Evolutionary conservation across 2,113 vertebrate species (phyloP), one percentile per base, ranked within the genome.

Genomic region (Pangasianodon hypophthalmus): DNA sequence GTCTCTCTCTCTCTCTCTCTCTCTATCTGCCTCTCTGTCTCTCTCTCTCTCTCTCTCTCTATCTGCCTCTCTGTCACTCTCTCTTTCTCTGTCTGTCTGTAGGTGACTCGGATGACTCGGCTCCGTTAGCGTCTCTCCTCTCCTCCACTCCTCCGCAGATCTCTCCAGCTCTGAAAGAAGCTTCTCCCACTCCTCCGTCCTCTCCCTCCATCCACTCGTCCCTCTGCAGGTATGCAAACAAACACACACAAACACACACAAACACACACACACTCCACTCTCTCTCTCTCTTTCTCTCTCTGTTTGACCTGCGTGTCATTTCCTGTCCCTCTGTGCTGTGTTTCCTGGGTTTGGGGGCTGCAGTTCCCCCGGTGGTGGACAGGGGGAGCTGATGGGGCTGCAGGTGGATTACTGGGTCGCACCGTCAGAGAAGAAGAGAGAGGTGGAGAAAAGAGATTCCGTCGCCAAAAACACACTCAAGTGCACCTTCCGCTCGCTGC

Each of bases 401-500:
- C 98, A 99, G 94, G 97, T 99, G 92, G 98, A 99, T 94, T 99
- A 99, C 95, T 99, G 98, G 98, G 97, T 96, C 54, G 96, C 97
- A n/a, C 96, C 94, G 0, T 94, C 93, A 54, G 98, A 99, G 89
- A 97, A 96, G 94, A 99, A 98, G 95, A 97, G 96, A 90, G 98
- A 99, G 18, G 52, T 96, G 0, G 98, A 99, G 94, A 99, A 98
- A 95, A 97, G 96, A 89, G 98, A 99, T 92, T 94, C 94, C 60
- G 94, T 96, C 92, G 94, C 97, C 94, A 99, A 98, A 96, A 99
- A 96, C 95, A 98, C 98, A 44, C 97, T 99, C 92, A 99, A 98
- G 97, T 98, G 98, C 97, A 98, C 98, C 96, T 99, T 99, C 95
- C 98, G 98, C 95, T 99, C 98, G 93, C 98, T 99, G 92, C 98